Evolutionary conservation across 2,888 invertebrate genomes (phyloP).

Genomic region (Vannuccia rotundouncinata): DNA sequence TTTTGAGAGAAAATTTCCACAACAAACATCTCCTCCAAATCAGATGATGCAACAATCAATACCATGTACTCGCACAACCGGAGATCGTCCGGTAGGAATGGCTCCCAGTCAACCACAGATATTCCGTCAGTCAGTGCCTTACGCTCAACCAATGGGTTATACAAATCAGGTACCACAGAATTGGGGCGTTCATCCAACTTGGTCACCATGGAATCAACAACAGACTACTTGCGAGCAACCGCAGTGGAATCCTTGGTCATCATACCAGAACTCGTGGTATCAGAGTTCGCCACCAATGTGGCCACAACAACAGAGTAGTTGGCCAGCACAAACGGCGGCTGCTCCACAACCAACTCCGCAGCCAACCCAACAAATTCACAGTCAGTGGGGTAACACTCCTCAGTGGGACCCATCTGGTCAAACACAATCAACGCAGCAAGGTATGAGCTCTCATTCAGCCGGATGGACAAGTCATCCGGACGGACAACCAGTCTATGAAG

Average conservation of each 20-base stretch:
- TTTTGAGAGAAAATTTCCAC: slow-evolving; percentile 14
- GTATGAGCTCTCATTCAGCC: background rate
- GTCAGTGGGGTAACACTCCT: background rate
- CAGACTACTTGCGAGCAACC: background rate
- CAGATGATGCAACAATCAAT: background rate
- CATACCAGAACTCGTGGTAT: background rate
- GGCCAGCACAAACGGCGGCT: background rate
- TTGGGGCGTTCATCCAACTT: background rate
- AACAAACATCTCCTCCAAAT: background rate
- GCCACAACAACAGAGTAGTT: background rate
- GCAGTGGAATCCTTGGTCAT: background rate
- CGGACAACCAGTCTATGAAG: background rate
- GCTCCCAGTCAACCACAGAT: background rate
- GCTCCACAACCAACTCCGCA: background rate
- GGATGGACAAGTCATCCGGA: background rate
- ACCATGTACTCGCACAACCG: background rate
- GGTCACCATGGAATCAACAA: background rate
- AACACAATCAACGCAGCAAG: background rate
- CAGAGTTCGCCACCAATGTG: background rate
- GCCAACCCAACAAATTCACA: background rate
- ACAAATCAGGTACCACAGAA: background rate
- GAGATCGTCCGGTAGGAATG: background rate
- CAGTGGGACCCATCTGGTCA: background rate
- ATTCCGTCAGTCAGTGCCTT: background rate
- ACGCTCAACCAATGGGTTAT: background rate